Base-by-base conservation (phyloP, 2,888 invertebrate genomes). In the Elysia crispata region DNA sequence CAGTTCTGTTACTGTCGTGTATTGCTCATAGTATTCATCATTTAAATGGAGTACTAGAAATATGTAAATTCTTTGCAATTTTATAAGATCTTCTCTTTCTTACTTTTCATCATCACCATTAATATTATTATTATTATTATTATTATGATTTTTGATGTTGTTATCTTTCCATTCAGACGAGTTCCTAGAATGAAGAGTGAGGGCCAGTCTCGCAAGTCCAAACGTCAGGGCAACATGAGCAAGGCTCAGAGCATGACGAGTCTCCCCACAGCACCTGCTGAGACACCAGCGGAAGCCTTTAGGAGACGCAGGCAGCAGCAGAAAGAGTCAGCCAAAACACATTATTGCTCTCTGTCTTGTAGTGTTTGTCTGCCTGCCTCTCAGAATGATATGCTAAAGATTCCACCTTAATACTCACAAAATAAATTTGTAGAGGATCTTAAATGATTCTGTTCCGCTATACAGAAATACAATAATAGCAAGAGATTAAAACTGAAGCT, bases 121-220 rank as follows among this genome's bases (percentile, higher is more conserved):
- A 20, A 31, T 31, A 18, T 41, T 33, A 11, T 70, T n/a, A n/a
- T n/a, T n/a, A n/a, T n/a, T n/a, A n/a, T n/a, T n/a, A n/a, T n/a
- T n/a, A n/a, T n/a, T n/a, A n/a, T n/a, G n/a, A n/a, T n/a, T n/a
- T n/a, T n/a, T n/a, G n/a, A n/a, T n/a, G n/a, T n/a, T n/a, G n/a
- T 25, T 73, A 15, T 54, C 5, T 67, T n/a, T n/a, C n/a, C n/a
- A n/a, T n/a, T 1, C 75, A 90, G 90, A 81, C 86, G 87, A 72
- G 88, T 87, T 18, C 91, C 91, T 30, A 81, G 91, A 31, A 88
- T 86, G 57, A 89, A 88, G 82, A 88, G 88, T 83, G 90, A 90
- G 75, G 90, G 88, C 64, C 86, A 84, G 67, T 81, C 66, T 13
- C 76, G 90, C 6, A 89, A 89, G 83, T 88, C 88, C 84, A 87